Evolutionary conservation across 2,113 vertebrate genomes (phyloP).

Genomic region (Psephotus haematonotus): DNA sequence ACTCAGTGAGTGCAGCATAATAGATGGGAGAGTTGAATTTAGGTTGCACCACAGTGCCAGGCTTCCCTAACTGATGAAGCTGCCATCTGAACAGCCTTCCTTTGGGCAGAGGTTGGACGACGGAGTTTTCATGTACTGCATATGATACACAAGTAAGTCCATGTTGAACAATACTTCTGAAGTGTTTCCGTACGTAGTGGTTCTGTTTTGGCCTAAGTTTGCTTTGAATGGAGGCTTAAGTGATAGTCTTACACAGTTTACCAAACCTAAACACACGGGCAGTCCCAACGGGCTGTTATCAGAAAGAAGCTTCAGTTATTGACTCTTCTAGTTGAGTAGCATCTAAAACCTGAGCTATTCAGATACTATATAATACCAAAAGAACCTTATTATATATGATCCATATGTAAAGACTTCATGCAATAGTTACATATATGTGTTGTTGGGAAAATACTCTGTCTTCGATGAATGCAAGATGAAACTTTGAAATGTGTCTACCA

Average conservation of each 20-base stretch:
- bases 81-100: not conserved
- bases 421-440: not conserved
- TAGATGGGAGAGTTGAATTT: not conserved
- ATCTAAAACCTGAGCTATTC: not conserved
- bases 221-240: not conserved
- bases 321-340: not conserved
- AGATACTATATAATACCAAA: not conserved
- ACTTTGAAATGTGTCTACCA: not conserved
- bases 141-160: not conserved
- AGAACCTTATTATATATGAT: not conserved
- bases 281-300: not conserved
- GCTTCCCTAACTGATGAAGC: not conserved
- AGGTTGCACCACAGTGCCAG: fast-evolving
- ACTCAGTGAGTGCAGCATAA: fast-evolving
- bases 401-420: not conserved
- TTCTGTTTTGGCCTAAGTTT: not conserved
- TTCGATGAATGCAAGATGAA: not conserved
- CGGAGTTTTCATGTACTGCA: not conserved
- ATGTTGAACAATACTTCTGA: not conserved
- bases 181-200: fast-evolving
- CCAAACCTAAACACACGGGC: not conserved
- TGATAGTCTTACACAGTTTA: not conserved
- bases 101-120: not conserved
- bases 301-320: not conserved
- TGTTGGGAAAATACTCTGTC: not conserved